Evolutionary conservation across 2,113 vertebrate genomes (phyloP), one percentile per base, ranked within the genome.

Genomic region (Galemys pyrenaicus): DNA sequence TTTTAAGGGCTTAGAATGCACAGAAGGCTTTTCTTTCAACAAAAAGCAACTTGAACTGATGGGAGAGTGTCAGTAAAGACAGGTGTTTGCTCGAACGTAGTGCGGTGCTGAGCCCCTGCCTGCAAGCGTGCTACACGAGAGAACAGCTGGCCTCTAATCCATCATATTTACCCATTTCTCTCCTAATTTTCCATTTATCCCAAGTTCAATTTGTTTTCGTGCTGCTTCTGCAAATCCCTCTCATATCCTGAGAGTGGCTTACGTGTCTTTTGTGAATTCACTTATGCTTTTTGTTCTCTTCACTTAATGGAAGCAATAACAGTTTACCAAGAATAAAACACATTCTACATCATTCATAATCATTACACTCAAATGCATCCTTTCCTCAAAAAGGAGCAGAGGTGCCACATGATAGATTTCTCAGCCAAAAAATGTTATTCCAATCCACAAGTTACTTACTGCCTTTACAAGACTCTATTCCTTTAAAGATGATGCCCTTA

Each of bases 261-360:
- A 60, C 75, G 49, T 83, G 4, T 58, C 58, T 51, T 62, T 62
- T 30, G 39, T 91, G 87, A 80, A 90, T 51, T 84, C 41, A 44
- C 44, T 89, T 49, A 37, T 19, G 28, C 0, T 85, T 16, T 60
- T 91, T n/a, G 9, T 81, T 94, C 56, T 90, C 30, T 54, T 77
- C n/a, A 62, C 77, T 80, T 70, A 92, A 30, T 83, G 32, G 32
- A 68, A 22, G 46, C 22, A 80, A 19, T 82, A 35, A 90, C 56
- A 84, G 30, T 88, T 81, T 58, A 74, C 39, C 82, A 84, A 62
- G 71, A 87, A 85, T 6, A 94, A 89, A 92, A 64, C 44, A 54
- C 35, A 30, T 32, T 44, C 15, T 84, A 81, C 51, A 56, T n/a
- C 51, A 82, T 28, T 49, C 46, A 35, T 79, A 62, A 64, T 46